phyloP scores from a whole-genome alignment of 2,888 invertebrate species.

The Rhimphoctona megacephalus region DNA sequence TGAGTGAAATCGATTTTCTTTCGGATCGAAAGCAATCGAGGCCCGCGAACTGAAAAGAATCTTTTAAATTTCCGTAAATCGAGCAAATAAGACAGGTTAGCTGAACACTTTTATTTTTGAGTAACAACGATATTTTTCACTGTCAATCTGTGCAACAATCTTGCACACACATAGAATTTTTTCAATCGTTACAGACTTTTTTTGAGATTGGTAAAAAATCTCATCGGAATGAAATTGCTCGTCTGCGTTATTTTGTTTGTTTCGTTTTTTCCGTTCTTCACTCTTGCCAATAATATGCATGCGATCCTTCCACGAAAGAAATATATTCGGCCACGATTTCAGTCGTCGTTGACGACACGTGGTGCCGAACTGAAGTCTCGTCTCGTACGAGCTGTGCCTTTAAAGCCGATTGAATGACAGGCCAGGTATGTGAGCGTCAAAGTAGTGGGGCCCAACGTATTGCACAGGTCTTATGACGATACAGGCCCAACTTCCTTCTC shows the following conservation, averaged over 20 bases:
- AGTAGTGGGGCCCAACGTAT: conserved; percentile 70
- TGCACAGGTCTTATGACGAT: conserved; percentile 52
- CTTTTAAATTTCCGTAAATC: neutral
- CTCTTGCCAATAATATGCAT: neutral
- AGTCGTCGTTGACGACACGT: conserved; percentile 71
- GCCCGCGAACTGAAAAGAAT: neutral
- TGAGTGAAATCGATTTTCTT: conserved; percentile 35
- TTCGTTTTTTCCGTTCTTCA: conserved; percentile 7
- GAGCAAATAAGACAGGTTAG: neutral
- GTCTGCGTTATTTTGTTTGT: neutral
- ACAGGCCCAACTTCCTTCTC: conserved; percentile 67
- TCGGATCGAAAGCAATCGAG: conserved; percentile 32
- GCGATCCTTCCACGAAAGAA: neutral
- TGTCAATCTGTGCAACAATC: conserved; percentile 16
- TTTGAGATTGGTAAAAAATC: neutral
- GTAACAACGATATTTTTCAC: conserved; percentile 15
- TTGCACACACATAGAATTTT: conserved; percentile 10
- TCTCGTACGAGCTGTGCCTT: conserved; percentile 69
- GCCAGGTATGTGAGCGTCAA: conserved; percentile 48
- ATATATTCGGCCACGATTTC: conserved; percentile 61
- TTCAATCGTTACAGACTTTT: neutral
- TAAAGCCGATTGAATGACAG: conserved; percentile 75
- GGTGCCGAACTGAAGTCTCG: conserved; percentile 73
- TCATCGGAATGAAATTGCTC: neutral
- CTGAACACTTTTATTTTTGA: conserved; percentile 2